A percentile compares a stretch with the other conserved stretches of the same genome.
Conservation (phyloP, 2,888 invertebrate species). For the Geotrupes spiniger region DNA sequence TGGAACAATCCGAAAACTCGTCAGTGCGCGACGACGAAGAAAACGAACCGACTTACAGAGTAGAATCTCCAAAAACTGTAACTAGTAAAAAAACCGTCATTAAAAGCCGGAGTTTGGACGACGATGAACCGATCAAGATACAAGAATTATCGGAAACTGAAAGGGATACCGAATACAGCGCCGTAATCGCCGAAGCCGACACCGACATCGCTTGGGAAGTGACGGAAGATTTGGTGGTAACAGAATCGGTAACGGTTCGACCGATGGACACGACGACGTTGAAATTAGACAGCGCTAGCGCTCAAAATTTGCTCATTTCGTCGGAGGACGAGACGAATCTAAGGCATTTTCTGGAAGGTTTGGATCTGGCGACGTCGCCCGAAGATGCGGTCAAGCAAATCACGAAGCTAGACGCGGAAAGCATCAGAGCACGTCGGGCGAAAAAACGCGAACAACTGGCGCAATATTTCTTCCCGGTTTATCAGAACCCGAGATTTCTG, state of each 20-base stretch:
- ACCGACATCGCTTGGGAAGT: slow-evolving; percentile 62
- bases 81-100: too few relatives aligned
- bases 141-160: slow-evolving; percentile 45
- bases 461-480: slow-evolving; percentile 57
- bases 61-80: slow-evolving; percentile 43
- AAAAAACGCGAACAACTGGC: slow-evolving; percentile 57
- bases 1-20: slow-evolving; percentile 13
- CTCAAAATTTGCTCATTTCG: slow-evolving; percentile 44
- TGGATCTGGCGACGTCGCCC: slow-evolving; percentile 56
- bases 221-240: slow-evolving; percentile 48
- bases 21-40: slow-evolving; percentile 10
- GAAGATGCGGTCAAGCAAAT: slow-evolving; percentile 39
- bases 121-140: slow-evolving; percentile 46
- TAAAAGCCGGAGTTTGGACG: slow-evolving; percentile 47
- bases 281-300: slow-evolving; percentile 2
- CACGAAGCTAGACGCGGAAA: slow-evolving; percentile 32
- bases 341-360: slow-evolving; percentile 56
- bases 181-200: slow-evolving; percentile 63
- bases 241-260: slow-evolving; percentile 27
- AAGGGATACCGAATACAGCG: slow-evolving; percentile 45
- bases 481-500: slow-evolving; percentile 63
- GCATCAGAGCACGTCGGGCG: slow-evolving; percentile 49
- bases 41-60: slow-evolving; percentile 38
- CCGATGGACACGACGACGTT: slow-evolving; percentile 13
- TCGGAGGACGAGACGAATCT: slow-evolving; percentile 59